Conservation (phyloP, 1,140 invertebrate species). For the Heliconius hewitsoni region DNA sequence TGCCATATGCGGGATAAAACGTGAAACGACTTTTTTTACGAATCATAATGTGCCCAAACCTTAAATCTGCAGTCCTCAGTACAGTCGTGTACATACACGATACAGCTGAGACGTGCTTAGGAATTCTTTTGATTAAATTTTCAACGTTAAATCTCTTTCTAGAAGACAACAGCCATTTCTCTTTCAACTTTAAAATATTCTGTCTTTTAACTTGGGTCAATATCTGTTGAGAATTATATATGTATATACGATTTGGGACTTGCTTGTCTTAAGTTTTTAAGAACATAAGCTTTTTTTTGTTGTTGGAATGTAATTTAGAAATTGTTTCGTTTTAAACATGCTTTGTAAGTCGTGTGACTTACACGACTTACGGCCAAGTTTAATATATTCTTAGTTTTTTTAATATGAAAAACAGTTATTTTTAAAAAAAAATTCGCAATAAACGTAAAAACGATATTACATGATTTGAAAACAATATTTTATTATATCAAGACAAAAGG, state of each 20-base stretch:
- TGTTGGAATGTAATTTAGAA: background rate
- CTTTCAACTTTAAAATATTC: conserved; percentile 6
- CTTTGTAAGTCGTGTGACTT: background rate
- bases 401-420: too few species aligned
- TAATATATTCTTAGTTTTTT: too few species aligned
- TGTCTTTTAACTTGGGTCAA: conserved; percentile 2
- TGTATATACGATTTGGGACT: background rate
- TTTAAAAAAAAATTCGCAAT: too few species aligned
- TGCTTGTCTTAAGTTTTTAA: background rate
- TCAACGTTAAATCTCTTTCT: conserved; percentile 15
- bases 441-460: too few species aligned
- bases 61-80: background rate
- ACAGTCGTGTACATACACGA: conserved; percentile 11
- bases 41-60: background rate
- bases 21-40: background rate
- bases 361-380: too few species aligned
- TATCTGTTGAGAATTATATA: background rate
- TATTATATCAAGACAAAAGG: too few species aligned
- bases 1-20: background rate
- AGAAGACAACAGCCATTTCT: conserved; percentile 12
- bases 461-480: too few species aligned
- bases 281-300: background rate
- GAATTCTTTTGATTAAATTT: conserved; percentile 20
- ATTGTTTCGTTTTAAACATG: background rate
- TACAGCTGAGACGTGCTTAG: background rate